Evolutionary conservation across 2,888 invertebrate genomes (phyloP).

Genomic region (Pegoplata infirma): DNA sequence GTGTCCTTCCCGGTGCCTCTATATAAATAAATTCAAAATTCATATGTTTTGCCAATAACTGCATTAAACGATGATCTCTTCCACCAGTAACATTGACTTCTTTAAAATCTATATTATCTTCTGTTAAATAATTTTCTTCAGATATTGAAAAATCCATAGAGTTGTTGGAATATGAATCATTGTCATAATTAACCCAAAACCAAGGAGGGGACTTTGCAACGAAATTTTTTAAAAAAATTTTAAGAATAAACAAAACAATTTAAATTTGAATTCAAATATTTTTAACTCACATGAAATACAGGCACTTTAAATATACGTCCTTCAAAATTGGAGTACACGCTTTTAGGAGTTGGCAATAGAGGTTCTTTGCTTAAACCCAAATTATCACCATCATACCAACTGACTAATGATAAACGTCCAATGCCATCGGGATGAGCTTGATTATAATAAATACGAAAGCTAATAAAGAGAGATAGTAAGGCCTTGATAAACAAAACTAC

Average conservation of each 20-base stretch:
- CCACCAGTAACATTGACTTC: conserved; percentile 82
- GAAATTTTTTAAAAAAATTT: background rate
- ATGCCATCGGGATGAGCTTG: conserved; percentile 82
- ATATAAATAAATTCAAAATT: conserved; percentile 86
- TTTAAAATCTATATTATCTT: conserved; percentile 48
- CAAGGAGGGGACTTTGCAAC: conserved; percentile 84
- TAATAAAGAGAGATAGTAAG: no score
- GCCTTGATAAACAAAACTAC: no score
- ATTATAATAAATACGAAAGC: conserved; percentile 86
- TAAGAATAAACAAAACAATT: no score
- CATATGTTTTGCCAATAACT: conserved; percentile 82
- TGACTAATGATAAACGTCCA: conserved; percentile 82
- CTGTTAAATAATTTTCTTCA: conserved; percentile 55
- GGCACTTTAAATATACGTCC: conserved; percentile 84
- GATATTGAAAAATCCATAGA: conserved; percentile 8
- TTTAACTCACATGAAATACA: conserved; percentile 83
- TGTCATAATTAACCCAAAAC: conserved; percentile 85
- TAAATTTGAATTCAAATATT: background rate
- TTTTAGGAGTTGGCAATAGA: conserved; percentile 81
- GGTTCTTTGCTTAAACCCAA: conserved; percentile 83
- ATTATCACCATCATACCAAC: conserved; percentile 84
- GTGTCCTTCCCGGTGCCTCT: conserved; percentile 86
- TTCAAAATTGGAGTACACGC: conserved; percentile 83
- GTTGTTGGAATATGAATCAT: conserved; percentile 72
- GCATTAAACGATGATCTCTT: conserved; percentile 84